phyloP scores from a whole-genome alignment of 2,797 vertebrate species.

The Falco naumanni region DNA sequence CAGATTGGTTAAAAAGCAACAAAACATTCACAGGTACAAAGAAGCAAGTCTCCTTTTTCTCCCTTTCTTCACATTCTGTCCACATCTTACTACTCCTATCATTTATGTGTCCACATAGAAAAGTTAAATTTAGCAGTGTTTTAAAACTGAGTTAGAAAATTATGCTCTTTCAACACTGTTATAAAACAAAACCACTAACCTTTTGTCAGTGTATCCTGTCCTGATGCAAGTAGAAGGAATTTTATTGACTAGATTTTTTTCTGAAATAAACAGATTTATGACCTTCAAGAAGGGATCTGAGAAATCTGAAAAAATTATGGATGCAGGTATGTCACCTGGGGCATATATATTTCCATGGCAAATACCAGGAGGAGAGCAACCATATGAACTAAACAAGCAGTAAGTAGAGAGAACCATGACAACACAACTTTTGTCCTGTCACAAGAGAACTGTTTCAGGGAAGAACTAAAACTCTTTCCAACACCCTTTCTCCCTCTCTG shows the following conservation, averaged over 20 bases:
- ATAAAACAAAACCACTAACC: neutral
- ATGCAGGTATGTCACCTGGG: neutral
- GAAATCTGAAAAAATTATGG: neutral
- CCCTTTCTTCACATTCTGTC: neutral
- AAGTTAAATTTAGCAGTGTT: neutral
- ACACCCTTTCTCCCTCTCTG: neutral
- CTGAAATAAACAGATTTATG: neutral
- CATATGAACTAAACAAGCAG: neutral
- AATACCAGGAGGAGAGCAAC: neutral
- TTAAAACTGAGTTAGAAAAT: neutral
- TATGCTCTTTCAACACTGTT: neutral
- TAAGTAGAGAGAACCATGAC: neutral
- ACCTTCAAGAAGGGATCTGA: neutral
- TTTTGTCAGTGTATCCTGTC: neutral
- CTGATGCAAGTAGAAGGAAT: neutral
- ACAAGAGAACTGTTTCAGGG: neutral
- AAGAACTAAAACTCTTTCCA: neutral
- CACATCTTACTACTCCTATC: neutral
- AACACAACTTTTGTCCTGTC: neutral
- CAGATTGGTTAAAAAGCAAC: neutral
- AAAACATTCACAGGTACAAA: neutral
- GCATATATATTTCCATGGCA: neutral
- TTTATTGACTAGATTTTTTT: neutral
- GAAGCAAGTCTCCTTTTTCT: neutral
- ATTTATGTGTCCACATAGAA: neutral